These are phyloP conservation scores for Sebastes kiyomatsui DNA, from an alignment of 2,797 vertebrate genomes.

Conservation along the genomic window DNA sequence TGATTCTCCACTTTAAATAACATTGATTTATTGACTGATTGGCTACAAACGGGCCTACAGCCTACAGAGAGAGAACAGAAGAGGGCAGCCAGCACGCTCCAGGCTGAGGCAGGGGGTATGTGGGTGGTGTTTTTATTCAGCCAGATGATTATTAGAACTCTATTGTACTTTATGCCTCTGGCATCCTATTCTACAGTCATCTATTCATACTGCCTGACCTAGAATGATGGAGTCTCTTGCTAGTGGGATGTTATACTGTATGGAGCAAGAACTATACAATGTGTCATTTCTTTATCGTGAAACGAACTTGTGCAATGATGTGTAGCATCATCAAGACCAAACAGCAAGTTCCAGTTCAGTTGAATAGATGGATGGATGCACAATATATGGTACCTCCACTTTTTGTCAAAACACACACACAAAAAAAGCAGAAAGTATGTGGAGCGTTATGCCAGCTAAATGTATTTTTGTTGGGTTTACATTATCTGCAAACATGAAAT, in stretches of 20 bases:
- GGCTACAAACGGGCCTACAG: constrained; percentile 20
- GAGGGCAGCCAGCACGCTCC: constrained; percentile 26
- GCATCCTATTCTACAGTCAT: constrained; percentile 52
- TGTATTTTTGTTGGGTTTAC: background rate
- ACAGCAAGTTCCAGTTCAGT: constrained; percentile 10
- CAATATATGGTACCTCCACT: background rate
- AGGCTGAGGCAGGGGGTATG: constrained; percentile 40
- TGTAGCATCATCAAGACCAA: constrained; percentile 13
- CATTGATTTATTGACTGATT: background rate
- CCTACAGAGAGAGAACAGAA: constrained; percentile 24
- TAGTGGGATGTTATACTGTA: constrained; percentile 5
- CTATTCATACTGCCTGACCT: constrained; percentile 65
- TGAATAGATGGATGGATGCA: background rate
- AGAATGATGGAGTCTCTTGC: constrained; percentile 40
- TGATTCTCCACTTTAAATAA: background rate
- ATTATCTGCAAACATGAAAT: background rate
- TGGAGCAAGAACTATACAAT: background rate
- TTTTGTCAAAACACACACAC: background rate
- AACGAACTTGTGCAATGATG: constrained; percentile 29
- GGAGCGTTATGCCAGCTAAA: background rate
- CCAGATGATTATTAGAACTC: constrained; percentile 63
- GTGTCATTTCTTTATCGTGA: background rate
- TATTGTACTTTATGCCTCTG: constrained; percentile 61
- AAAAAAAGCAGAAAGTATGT: background rate
- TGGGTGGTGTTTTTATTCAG: constrained; percentile 63